Percentiles rank a stretch among this genome's conserved stretches.
These are phyloP conservation scores for Abrostola triplasia DNA, from an alignment of 2,888 invertebrate species.

Conservation along the genomic window DNA sequence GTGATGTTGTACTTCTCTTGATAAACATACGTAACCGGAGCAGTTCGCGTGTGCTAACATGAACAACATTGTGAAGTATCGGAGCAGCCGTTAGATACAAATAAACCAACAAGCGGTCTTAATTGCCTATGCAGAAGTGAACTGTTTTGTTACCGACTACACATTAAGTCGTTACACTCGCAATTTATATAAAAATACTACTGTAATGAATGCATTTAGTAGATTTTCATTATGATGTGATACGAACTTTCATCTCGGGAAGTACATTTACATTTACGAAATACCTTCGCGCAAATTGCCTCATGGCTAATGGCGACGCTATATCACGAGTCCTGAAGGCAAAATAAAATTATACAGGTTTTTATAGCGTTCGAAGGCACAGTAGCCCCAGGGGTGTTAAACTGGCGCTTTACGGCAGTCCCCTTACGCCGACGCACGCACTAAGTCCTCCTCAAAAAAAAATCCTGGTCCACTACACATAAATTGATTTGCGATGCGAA, in stretches of 20 bases:
- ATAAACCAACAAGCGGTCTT: slow-evolving; percentile 32
- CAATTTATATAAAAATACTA: too few species aligned
- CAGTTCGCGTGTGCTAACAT: slow-evolving; percentile 36
- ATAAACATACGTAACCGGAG: slow-evolving; percentile 42
- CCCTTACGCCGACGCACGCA: slow-evolving; percentile 40
- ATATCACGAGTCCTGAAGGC: slow-evolving; percentile 60
- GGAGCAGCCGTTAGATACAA: slow-evolving; percentile 12
- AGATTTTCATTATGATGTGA: slow-evolving; percentile 7
- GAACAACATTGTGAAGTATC: slow-evolving; percentile 7
- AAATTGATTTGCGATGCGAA: slow-evolving; percentile 58
- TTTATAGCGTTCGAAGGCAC: slow-evolving; percentile 62
- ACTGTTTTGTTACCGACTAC: background rate
- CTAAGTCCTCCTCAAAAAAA: slow-evolving; percentile 47
- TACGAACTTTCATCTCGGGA: slow-evolving; percentile 4
- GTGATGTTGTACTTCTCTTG: slow-evolving; percentile 37
- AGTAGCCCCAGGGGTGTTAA: slow-evolving; percentile 57
- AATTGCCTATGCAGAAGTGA: slow-evolving; percentile 7
- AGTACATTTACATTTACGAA: slow-evolving; percentile 51
- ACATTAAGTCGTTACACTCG: too few species aligned
- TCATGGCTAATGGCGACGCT: slow-evolving; percentile 60
- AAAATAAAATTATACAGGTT: slow-evolving; percentile 68
- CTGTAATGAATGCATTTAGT: slow-evolving; percentile 1
- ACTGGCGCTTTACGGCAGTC: slow-evolving; percentile 58
- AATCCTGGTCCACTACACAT: slow-evolving; percentile 53
- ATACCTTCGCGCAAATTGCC: slow-evolving; percentile 54